phyloP scores from a whole-genome alignment of 2,888 invertebrate genomes.

The Oasisia sp. region DNA sequence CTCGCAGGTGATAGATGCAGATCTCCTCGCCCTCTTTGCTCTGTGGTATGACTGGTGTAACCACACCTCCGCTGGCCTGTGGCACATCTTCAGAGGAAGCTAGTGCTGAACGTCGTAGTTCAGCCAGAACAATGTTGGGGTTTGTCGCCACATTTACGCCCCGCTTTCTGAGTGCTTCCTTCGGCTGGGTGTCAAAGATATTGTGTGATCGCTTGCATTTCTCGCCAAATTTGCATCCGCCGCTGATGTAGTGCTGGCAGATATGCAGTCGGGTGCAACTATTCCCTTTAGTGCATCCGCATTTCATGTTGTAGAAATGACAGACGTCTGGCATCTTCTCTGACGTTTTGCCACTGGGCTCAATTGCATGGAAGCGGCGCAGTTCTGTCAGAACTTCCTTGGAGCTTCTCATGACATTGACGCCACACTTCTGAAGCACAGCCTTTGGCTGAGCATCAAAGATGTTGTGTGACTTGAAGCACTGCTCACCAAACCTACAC shows the following conservation, averaged over 20 bases:
- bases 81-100: neutral
- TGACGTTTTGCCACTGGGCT: neutral
- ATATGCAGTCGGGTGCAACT: constrained; percentile 37
- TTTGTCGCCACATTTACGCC: constrained; percentile 25
- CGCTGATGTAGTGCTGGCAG: constrained; percentile 31
- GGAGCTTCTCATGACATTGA: constrained; percentile 24
- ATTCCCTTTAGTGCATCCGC: constrained; percentile 26
- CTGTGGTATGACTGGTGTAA: neutral
- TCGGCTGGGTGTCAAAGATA: constrained; percentile 30
- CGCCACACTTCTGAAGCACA: constrained; percentile 24
- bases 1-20: constrained; percentile 21
- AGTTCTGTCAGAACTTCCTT: constrained; percentile 28
- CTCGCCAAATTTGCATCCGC: constrained; percentile 30
- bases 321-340: constrained; percentile 24
- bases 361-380: neutral
- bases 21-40: neutral
- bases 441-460: constrained; percentile 29
- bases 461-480: constrained; percentile 35
- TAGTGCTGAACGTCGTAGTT: neutral
- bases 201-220: constrained; percentile 34
- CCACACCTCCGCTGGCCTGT: neutral
- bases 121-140: constrained; percentile 27
- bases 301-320: constrained; percentile 21
- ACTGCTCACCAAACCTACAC: constrained; percentile 31
- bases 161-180: constrained; percentile 26